Evolutionary conservation across 1,140 invertebrate genomes (phyloP).

Genomic region (Diprion similis): DNA sequence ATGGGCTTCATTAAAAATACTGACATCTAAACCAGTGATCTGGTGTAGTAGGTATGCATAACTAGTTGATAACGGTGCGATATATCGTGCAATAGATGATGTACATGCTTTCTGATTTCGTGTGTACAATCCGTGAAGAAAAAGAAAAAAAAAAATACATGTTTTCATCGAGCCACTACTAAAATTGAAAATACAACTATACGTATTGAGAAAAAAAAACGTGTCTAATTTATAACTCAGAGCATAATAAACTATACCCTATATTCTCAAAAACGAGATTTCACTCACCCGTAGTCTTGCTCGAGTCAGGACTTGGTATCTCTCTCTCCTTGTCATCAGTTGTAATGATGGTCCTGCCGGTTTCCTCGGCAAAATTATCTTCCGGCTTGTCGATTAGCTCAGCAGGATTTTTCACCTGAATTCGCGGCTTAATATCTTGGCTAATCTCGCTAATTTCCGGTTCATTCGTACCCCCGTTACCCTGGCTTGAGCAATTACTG

Average conservation of each 20-base stretch:
- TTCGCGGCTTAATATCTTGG: conserved; percentile 53
- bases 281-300: conserved; percentile 56
- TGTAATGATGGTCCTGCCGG: conserved; percentile 37
- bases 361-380: conserved; percentile 31
- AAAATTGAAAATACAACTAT: background rate
- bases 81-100: conserved; percentile 3
- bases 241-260: background rate
- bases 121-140: background rate
- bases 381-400: conserved; percentile 57
- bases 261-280: background rate
- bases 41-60: background rate
- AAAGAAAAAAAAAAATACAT: no score
- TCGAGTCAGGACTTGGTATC: conserved; percentile 47
- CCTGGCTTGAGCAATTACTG: conserved; percentile 23
- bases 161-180: background rate
- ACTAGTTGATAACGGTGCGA: background rate
- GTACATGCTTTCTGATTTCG: background rate
- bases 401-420: conserved; percentile 60
- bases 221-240: background rate
- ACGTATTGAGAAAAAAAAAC: background rate
- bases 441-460: conserved; percentile 30
- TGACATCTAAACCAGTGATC: background rate
- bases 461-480: conserved; percentile 39
- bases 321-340: conserved; percentile 51
- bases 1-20: background rate